Evolutionary conservation across 2,113 vertebrate species (phyloP).

Genomic region (Rhadina sibilatrix): DNA sequence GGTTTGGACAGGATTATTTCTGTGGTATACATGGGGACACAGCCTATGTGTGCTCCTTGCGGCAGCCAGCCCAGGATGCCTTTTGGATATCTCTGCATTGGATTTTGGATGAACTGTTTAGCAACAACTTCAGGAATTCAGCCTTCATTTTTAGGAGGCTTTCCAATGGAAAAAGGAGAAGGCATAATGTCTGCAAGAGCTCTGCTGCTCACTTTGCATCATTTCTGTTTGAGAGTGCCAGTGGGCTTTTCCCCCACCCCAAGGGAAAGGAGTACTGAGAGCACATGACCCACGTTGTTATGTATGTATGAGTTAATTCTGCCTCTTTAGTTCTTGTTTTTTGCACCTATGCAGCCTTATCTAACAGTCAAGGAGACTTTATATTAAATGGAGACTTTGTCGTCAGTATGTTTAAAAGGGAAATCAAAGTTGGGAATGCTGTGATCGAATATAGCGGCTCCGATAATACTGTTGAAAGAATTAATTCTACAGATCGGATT

Average conservation of each 20-base stretch:
- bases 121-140: neutral
- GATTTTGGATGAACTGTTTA: neutral
- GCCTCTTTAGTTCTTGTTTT: slow-evolving; percentile 55
- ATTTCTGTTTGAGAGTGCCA: neutral
- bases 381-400: slow-evolving; percentile 97
- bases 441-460: slow-evolving; percentile 96
- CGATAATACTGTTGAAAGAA: slow-evolving; percentile 88
- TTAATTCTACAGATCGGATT: slow-evolving; percentile 94
- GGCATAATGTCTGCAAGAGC: neutral
- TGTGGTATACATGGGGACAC: neutral
- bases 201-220: slow-evolving; percentile 2
- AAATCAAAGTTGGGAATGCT: slow-evolving; percentile 92
- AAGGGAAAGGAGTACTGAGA: neutral
- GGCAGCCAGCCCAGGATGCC: neutral
- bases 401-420: slow-evolving; percentile 99
- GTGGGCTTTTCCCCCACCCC: neutral
- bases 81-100: neutral
- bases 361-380: slow-evolving; percentile 91
- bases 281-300: neutral
- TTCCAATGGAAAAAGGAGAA: neutral
- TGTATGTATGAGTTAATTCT: slow-evolving; percentile 53
- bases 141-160: neutral
- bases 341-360: slow-evolving; percentile 82
- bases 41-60: neutral
- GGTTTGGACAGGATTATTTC: neutral